Evolutionary conservation across 2,797 vertebrate genomes (phyloP).

Genomic region (Silurus lanzhouensis): DNA sequence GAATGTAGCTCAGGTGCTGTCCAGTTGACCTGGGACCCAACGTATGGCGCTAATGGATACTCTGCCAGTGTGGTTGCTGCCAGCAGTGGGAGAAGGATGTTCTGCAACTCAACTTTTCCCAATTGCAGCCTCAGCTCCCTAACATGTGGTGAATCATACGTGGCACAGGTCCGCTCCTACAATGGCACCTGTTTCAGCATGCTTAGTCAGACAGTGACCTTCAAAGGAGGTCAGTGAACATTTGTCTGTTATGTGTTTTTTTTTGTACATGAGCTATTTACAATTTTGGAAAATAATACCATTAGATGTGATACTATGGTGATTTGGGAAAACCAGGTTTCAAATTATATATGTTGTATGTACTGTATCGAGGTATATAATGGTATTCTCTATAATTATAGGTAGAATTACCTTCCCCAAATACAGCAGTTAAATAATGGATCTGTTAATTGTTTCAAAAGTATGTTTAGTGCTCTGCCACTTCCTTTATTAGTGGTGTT

Average conservation of each 20-base stretch:
- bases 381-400: neutral
- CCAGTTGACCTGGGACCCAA: slow-evolving; percentile 61
- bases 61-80: slow-evolving; percentile 53
- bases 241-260: neutral
- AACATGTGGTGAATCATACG: slow-evolving; percentile 70
- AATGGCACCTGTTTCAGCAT: slow-evolving; percentile 67
- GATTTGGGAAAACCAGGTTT: neutral
- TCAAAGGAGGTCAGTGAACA: slow-evolving; percentile 66
- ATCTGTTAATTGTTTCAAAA: neutral
- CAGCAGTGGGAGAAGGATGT: neutral
- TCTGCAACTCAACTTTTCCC: slow-evolving; percentile 60
- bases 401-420: neutral
- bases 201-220: slow-evolving; percentile 48
- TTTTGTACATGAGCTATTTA: neutral
- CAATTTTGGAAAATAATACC: neutral
- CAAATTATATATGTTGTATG: too few relatives aligned
- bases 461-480: neutral
- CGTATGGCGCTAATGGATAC: slow-evolving; percentile 62
- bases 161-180: slow-evolving; percentile 65
- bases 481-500: neutral
- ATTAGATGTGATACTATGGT: neutral
- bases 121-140: slow-evolving; percentile 54
- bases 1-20: slow-evolving; percentile 65
- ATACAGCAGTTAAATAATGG: neutral
- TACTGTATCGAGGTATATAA: neutral